Conservation (phyloP, 2,888 invertebrate species). For the Anarsia innoxiella region DNA sequence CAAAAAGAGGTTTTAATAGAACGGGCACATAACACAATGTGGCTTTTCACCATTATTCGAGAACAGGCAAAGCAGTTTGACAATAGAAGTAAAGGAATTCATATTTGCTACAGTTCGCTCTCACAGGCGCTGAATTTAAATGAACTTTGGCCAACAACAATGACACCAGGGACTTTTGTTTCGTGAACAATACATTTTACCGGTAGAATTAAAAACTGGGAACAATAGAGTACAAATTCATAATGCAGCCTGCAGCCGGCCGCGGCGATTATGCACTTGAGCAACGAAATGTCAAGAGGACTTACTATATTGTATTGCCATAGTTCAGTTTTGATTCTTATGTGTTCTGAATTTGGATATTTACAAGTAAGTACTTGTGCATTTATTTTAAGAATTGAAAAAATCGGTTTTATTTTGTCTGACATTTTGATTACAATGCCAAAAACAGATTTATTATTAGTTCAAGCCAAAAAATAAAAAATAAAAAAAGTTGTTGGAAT, state of each 20-base stretch:
- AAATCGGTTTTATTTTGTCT: no score
- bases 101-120: conserved; percentile 72
- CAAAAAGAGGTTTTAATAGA: conserved; percentile 13
- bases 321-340: no score
- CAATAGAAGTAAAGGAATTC: conserved; percentile 70
- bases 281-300: no score
- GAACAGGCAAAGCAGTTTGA: conserved; percentile 60
- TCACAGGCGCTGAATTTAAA: conserved; percentile 70
- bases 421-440: no score
- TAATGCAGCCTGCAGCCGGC: conserved; percentile 50
- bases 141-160: conserved; percentile 73
- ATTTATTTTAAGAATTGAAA: background rate
- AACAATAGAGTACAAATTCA: conserved; percentile 72
- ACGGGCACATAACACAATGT: conserved; percentile 39
- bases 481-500: no score
- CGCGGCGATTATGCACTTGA: conserved; percentile 38
- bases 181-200: conserved; percentile 70
- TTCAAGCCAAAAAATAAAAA: no score
- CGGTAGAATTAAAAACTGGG: conserved; percentile 71
- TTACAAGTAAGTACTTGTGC: background rate
- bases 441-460: no score
- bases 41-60: conserved; percentile 54
- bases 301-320: no score
- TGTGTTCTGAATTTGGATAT: no score
- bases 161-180: conserved; percentile 71